phyloP scores from a whole-genome alignment of 2,113 vertebrate genomes.

The Cranoglanis bouderius region DNA sequence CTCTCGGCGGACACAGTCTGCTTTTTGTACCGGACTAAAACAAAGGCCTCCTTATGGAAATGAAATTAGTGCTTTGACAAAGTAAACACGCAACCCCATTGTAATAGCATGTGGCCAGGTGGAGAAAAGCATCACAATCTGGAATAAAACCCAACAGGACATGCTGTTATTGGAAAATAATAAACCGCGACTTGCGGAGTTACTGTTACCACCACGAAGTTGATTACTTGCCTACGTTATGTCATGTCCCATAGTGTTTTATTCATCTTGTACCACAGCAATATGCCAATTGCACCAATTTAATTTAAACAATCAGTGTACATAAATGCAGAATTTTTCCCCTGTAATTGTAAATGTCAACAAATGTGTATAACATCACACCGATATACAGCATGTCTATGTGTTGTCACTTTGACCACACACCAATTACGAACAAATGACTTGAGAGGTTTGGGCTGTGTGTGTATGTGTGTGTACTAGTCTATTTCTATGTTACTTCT shows the following conservation, averaged over 20 bases:
- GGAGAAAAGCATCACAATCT: not conserved
- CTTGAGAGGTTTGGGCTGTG: not conserved
- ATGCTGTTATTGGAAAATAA: not conserved
- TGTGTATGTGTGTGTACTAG: not conserved
- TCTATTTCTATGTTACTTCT: not conserved
- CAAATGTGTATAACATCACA: not conserved
- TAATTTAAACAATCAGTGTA: not conserved
- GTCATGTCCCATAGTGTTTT: not conserved
- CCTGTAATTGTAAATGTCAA: not conserved
- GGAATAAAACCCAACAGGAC: not conserved
- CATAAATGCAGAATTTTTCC: not conserved
- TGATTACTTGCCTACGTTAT: not conserved
- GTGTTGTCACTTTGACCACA: not conserved
- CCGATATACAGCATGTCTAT: not conserved
- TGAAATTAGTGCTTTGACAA: conserved; percentile 40
- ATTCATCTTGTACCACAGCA: not conserved
- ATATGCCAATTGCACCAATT: not conserved
- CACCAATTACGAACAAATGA: not conserved
- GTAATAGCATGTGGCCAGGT: conserved; percentile 5
- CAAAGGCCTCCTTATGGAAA: conserved; percentile 34
- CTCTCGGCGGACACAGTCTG: conserved; percentile 53
- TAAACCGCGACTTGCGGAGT: not conserved
- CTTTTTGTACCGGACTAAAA: conserved; percentile 35
- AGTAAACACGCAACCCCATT: conserved; percentile 24
- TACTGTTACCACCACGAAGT: not conserved